phyloP scores from a whole-genome alignment of 2,888 invertebrate genomes.

The Chydorus sphaericus region DNA sequence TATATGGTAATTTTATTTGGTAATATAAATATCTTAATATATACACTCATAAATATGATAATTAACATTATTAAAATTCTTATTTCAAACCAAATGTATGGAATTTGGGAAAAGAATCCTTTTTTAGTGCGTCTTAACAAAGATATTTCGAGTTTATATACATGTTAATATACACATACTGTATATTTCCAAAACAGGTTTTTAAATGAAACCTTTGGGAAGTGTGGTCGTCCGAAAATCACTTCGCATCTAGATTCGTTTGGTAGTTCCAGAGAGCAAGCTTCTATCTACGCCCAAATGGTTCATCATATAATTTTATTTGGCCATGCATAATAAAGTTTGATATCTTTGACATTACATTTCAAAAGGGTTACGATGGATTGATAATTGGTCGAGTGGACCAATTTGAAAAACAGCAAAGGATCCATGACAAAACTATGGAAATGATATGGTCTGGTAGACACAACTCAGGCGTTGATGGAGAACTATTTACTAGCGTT shows the following conservation, averaged over 20 bases:
- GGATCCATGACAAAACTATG: constrained; percentile 19
- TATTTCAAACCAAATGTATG: too few relatives aligned
- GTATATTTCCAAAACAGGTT: constrained; percentile 23
- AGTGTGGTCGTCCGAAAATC: constrained; percentile 55
- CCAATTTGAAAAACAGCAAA: constrained; percentile 26
- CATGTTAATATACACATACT: too few relatives aligned
- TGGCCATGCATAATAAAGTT: too few relatives aligned
- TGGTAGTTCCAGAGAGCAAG: constrained; percentile 58
- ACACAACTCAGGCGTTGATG: constrained; percentile 23
- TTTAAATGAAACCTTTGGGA: constrained; percentile 50
- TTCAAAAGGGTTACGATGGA: constrained; percentile 37
- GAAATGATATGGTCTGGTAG: constrained; percentile 30
- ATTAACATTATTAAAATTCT: too few relatives aligned
- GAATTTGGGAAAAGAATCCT: too few relatives aligned
- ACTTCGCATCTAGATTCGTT: constrained; percentile 83
- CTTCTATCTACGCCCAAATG: constrained; percentile 38
- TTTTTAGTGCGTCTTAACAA: too few relatives aligned
- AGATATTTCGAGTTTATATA: too few relatives aligned
- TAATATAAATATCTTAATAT: too few relatives aligned
- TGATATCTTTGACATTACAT: too few relatives aligned
- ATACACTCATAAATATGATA: too few relatives aligned
- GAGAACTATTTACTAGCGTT: constrained; percentile 35
- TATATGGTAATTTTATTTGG: too few relatives aligned
- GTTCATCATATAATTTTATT: too few relatives aligned
- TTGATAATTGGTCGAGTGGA: constrained; percentile 34